Percentiles rank a stretch among this genome's conserved stretches.
These are phyloP conservation scores for Hyles vespertilio DNA, from an alignment of 1,140 invertebrate genomes.

Conservation along the genomic window DNA sequence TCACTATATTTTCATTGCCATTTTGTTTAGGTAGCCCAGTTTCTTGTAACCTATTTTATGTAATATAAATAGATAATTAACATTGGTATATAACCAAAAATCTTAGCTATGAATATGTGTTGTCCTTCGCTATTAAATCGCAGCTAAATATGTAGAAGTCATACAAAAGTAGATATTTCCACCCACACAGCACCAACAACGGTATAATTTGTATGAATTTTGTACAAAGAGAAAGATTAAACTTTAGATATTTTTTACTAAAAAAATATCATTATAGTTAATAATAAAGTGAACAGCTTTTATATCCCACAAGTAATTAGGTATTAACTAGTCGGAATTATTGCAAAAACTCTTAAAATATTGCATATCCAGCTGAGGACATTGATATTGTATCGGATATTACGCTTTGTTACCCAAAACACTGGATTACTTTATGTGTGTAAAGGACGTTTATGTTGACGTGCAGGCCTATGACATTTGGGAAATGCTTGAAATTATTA, in stretches of 20 bases:
- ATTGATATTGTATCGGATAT: conserved; percentile 56
- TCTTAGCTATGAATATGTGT: no score
- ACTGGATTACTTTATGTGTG: conserved; percentile 25
- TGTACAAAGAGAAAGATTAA: conserved; percentile 48
- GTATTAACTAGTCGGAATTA: conserved; percentile 50
- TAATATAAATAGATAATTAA: no score
- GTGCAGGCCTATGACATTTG: conserved; percentile 5
- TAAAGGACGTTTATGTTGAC: conserved; percentile 1
- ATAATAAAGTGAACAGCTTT: conserved; percentile 54
- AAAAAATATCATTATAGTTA: conserved; percentile 37
- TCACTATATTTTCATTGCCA: no score
- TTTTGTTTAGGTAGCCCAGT: no score
- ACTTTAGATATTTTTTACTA: conserved; percentile 64
- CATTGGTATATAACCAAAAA: no score
- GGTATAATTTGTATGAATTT: conserved; percentile 43
- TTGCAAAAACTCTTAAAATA: conserved; percentile 29
- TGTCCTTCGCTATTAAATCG: no score
- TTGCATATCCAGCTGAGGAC: conserved; percentile 42
- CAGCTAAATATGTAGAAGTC: no score
- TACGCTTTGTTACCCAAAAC: conserved; percentile 35
- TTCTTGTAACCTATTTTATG: no score
- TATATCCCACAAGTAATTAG: conserved; percentile 51
- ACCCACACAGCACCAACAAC: no score
- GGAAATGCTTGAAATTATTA: conserved; percentile 1
- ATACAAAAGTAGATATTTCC: no score